Evolutionary conservation across 1,140 invertebrate genomes (phyloP).

Genomic region (Drosophila novamexicana): DNA sequence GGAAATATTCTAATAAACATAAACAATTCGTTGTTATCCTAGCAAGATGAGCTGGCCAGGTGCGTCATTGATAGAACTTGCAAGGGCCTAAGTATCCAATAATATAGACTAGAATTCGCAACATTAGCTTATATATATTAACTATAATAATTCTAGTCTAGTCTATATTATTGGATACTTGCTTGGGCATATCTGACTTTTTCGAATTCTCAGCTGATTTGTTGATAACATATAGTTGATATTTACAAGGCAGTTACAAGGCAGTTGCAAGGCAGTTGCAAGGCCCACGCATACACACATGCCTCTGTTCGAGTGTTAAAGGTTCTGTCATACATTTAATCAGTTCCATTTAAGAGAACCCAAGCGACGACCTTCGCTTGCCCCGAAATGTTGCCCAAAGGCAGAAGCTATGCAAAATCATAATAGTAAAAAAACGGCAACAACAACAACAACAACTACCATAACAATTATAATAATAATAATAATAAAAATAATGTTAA

Average conservation of each 20-base stretch:
- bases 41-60: no score
- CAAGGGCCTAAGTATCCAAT: no score
- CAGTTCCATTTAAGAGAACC: not conserved
- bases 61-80: no score
- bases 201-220: no score
- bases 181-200: no score
- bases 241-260: no score
- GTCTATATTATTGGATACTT: no score
- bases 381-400: constrained; percentile 35
- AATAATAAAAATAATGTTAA: constrained; percentile 12
- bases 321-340: not conserved
- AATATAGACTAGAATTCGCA: no score
- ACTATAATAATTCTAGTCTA: no score
- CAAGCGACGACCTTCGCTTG: constrained; percentile 41
- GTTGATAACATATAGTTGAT: no score
- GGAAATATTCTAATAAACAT: not conserved
- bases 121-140: no score
- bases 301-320: not conserved
- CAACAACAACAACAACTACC: not conserved
- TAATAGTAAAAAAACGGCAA: not conserved
- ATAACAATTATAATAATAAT: constrained; percentile 17
- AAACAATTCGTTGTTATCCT: no score
- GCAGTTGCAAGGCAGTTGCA: not conserved
- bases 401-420: constrained; percentile 12
- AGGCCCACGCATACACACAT: not conserved